Evolutionary conservation across 2,113 vertebrate species (phyloP).

Genomic region (Hystrix cristata): DNA sequence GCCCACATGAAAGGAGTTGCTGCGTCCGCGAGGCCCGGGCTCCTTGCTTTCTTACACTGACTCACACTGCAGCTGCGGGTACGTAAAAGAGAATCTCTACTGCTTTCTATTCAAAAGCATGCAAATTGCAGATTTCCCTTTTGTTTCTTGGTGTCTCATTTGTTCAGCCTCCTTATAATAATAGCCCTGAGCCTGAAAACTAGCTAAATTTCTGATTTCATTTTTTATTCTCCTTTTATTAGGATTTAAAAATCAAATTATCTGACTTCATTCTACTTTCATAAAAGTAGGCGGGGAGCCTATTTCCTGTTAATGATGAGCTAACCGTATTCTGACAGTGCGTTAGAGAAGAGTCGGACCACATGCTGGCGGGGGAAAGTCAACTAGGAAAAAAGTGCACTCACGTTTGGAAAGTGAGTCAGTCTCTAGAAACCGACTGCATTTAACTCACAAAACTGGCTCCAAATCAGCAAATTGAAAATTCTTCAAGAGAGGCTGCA

Average conservation of each 20-base stretch:
- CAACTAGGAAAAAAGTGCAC: background rate
- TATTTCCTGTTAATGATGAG: constrained; percentile 68
- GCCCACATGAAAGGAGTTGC: background rate
- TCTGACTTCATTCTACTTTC: constrained; percentile 70
- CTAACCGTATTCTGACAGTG: constrained; percentile 73
- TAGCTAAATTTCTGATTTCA: constrained; percentile 7
- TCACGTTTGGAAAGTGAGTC: constrained; percentile 83
- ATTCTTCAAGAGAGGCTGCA: constrained; percentile 52
- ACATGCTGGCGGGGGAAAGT: constrained; percentile 65
- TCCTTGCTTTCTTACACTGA: constrained; percentile 37
- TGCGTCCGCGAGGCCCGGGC: background rate
- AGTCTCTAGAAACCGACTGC: constrained; percentile 84
- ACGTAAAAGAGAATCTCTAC: constrained; percentile 39
- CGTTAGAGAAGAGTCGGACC: constrained; percentile 63
- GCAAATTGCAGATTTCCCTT: constrained; percentile 46
- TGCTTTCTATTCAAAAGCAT: constrained; percentile 28
- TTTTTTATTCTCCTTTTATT: constrained; percentile 36
- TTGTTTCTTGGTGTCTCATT: constrained; percentile 17
- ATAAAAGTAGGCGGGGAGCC: constrained; percentile 65
- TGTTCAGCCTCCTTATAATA: constrained; percentile 34
- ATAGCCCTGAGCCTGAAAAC: constrained; percentile 16
- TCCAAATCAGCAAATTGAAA: constrained; percentile 64
- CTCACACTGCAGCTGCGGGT: background rate
- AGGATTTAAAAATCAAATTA: constrained; percentile 69
- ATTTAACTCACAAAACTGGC: constrained; percentile 67